Evolutionary conservation across 2,888 invertebrate genomes (phyloP).

Genomic region (Anaspis maculata): DNA sequence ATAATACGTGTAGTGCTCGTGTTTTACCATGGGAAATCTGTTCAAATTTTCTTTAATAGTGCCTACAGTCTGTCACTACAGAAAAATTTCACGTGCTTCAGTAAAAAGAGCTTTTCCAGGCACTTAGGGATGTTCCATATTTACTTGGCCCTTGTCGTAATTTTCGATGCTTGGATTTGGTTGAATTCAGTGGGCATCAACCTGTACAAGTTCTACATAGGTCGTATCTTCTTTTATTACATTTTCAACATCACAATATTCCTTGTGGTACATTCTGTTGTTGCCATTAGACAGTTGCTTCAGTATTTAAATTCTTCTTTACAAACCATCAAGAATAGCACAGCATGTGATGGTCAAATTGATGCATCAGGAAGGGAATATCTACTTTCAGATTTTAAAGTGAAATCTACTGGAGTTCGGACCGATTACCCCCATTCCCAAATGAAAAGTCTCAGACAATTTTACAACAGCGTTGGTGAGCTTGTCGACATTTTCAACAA

Average conservation of each 20-base stretch:
- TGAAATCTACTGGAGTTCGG: background rate
- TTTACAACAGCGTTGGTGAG: background rate
- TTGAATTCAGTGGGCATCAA: background rate
- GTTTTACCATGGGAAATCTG: background rate
- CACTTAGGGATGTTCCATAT: conserved; percentile 4
- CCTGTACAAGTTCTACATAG: conserved; percentile 6
- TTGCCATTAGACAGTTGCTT: background rate
- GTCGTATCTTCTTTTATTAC: conserved; percentile 6
- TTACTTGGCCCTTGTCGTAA: conserved; percentile 3
- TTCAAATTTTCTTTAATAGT: background rate
- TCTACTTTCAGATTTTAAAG: background rate
- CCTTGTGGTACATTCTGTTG: conserved; percentile 1
- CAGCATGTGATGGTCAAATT: background rate
- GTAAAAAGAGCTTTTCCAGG: background rate
- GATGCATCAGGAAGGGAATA: too few relatives aligned
- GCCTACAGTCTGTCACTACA: background rate
- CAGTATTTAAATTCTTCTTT: background rate
- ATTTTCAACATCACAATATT: conserved; percentile 2
- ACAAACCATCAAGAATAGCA: background rate
- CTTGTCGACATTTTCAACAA: conserved; percentile 5
- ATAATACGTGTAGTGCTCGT: background rate
- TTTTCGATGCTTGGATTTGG: conserved; percentile 7
- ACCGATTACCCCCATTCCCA: background rate
- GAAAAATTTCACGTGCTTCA: background rate
- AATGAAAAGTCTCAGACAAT: background rate